These are phyloP conservation scores for Ceratina australensis DNA, from an alignment of 1,140 invertebrate species.

Conservation along the genomic window DNA sequence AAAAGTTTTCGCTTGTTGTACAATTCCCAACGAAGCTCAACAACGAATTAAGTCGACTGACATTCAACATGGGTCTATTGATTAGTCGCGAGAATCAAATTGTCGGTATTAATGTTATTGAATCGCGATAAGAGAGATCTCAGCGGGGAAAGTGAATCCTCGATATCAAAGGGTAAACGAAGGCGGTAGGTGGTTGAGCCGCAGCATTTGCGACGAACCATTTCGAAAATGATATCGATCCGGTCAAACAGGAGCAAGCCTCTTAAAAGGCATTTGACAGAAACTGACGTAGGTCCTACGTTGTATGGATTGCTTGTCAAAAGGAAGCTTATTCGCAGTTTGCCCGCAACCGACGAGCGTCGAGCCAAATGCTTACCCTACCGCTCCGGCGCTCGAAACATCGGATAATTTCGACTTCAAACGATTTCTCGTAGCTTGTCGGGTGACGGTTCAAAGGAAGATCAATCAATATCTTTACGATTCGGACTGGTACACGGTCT, in stretches of 20 bases:
- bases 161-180: neutral
- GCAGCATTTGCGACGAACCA: neutral
- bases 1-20: too few species aligned
- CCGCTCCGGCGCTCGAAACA: constrained; percentile 22
- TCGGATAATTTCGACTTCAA: constrained; percentile 38
- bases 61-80: too few species aligned
- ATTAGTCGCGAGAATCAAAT: too few species aligned
- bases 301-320: constrained; percentile 23
- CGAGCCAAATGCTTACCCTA: constrained; percentile 13
- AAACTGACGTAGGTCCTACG: constrained; percentile 18
- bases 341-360: constrained; percentile 12
- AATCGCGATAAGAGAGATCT: too few species aligned
- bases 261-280: constrained; percentile 15
- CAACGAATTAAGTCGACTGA: too few species aligned
- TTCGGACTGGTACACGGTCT: neutral
- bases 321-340: constrained; percentile 28
- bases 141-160: too few species aligned
- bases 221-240: constrained; percentile 18
- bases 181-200: too few species aligned
- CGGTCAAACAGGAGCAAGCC: neutral
- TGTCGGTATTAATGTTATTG: too few species aligned
- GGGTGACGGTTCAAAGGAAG: constrained; percentile 6
- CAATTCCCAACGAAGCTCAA: too few species aligned
- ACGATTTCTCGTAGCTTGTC: neutral
- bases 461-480: constrained; percentile 25